phyloP scores from a whole-genome alignment of 2,888 invertebrate species.

The Eurois occulta region DNA sequence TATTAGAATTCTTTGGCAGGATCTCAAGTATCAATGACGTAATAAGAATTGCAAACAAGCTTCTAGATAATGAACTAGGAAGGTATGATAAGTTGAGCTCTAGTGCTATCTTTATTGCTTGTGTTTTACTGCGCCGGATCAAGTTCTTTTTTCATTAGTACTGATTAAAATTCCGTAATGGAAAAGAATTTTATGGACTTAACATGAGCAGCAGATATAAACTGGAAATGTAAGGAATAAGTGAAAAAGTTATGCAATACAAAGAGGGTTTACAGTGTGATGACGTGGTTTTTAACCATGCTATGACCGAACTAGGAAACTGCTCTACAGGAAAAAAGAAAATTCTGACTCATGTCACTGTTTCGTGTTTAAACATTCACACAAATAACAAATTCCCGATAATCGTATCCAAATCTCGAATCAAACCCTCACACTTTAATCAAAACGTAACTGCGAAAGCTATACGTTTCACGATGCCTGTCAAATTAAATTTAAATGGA shows the following conservation, averaged over 20 bases:
- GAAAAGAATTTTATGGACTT: constrained; percentile 10
- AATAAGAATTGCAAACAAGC: constrained; percentile 49
- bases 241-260: not conserved
- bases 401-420: constrained; percentile 71
- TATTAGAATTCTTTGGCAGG: constrained; percentile 45
- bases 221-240: not conserved
- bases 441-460: constrained; percentile 80
- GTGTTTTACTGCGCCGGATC: constrained; percentile 30
- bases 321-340: not conserved
- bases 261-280: not conserved
- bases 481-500: constrained; percentile 90
- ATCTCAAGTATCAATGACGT: constrained; percentile 43
- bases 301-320: not conserved
- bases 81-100: constrained; percentile 42
- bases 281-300: not conserved
- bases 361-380: not conserved
- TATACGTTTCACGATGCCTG: constrained; percentile 85
- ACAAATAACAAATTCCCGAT: constrained; percentile 9
- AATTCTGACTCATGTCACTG: not conserved
- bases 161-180: constrained; percentile 44
- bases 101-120: constrained; percentile 31
- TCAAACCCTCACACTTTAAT: constrained; percentile 81
- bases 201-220: not conserved
- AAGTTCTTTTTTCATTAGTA: constrained; percentile 37
- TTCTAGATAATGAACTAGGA: constrained; percentile 32